These are phyloP conservation scores for Centroberyx gerrardi DNA, from an alignment of 2,797 vertebrate genomes.

Conservation along the genomic window DNA sequence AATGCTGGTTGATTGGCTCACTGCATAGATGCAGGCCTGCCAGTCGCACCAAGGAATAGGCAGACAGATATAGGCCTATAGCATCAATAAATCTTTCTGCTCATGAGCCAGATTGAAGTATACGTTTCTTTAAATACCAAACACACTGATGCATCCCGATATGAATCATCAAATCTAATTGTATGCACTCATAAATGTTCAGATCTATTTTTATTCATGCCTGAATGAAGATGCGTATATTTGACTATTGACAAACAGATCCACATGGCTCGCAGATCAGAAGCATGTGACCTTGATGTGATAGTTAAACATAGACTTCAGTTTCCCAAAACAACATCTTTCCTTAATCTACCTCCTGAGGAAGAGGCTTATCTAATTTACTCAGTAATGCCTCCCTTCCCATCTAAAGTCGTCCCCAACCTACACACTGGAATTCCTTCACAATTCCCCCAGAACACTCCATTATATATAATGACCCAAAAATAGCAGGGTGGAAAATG, in stretches of 20 bases:
- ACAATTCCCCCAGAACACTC: slow-evolving; percentile 7
- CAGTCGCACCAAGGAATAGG: slow-evolving; percentile 6
- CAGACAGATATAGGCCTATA: slow-evolving; percentile 13
- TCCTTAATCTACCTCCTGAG: slow-evolving; percentile 44
- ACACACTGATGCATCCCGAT: slow-evolving; percentile 8
- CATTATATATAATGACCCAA: slow-evolving; percentile 20
- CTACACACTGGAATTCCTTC: slow-evolving; percentile 40
- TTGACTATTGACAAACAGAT: slow-evolving; percentile 44
- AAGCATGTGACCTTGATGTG: slow-evolving; percentile 15
- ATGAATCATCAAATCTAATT: slow-evolving; percentile 60
- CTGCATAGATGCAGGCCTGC: slow-evolving; percentile 15
- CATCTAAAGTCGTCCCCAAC: slow-evolving; percentile 52
- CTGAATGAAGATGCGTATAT: slow-evolving; percentile 36
- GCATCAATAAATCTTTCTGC: background rate
- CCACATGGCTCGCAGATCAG: slow-evolving; percentile 39
- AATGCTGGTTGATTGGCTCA: slow-evolving; percentile 47
- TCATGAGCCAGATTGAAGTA: background rate
- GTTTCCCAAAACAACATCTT: slow-evolving; percentile 31
- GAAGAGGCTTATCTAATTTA: slow-evolving; percentile 57
- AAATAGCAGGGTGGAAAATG: slow-evolving; percentile 36
- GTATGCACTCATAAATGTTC: slow-evolving; percentile 29
- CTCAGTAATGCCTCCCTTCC: slow-evolving; percentile 19
- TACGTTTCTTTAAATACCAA: background rate
- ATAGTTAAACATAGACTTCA: slow-evolving; percentile 31
- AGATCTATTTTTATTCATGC: slow-evolving; percentile 58